Evolutionary conservation across 2,797 vertebrate species (phyloP).

Genomic region (Rhinogobio ventralis): DNA sequence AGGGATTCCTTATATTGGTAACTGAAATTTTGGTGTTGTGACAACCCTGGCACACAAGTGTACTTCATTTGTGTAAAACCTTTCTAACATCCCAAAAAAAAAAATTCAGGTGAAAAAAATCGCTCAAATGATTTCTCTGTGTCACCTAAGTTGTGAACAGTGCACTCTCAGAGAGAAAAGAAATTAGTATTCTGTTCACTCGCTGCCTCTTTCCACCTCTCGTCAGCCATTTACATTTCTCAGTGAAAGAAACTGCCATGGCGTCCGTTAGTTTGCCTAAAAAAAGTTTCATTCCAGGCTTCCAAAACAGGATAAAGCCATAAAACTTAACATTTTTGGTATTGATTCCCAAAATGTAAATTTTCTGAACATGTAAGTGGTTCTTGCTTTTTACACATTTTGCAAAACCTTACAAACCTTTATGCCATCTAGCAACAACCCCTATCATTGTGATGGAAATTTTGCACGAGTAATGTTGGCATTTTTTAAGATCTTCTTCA

Average conservation of each 20-base stretch:
- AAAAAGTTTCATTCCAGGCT: conserved; percentile 1
- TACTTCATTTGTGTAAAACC: not conserved
- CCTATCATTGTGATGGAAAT: not conserved
- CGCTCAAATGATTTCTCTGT: conserved; percentile 39
- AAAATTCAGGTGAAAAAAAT: not conserved
- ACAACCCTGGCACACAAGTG: not conserved
- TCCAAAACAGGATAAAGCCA: not conserved
- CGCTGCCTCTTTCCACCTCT: conserved; percentile 41
- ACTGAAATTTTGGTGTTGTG: not conserved
- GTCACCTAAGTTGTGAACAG: conserved; percentile 45
- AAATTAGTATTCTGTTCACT: conserved; percentile 44
- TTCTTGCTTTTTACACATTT: not conserved
- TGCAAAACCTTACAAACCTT: not conserved
- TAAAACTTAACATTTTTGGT: not conserved
- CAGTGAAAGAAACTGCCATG: conserved; percentile 27
- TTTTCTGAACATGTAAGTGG: not conserved
- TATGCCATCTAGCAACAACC: not conserved
- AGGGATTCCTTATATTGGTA: not conserved
- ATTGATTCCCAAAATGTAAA: not conserved
- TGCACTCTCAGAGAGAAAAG: conserved; percentile 40
- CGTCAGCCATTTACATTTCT: conserved; percentile 47
- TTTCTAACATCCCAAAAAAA: conserved; percentile 7
- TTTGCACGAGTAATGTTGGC: not conserved
- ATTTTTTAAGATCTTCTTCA: not conserved
- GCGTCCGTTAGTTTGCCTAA: conserved; percentile 6